Base-by-base conservation (phyloP, 2,113 vertebrate species). In the Rhea americana region DNA sequence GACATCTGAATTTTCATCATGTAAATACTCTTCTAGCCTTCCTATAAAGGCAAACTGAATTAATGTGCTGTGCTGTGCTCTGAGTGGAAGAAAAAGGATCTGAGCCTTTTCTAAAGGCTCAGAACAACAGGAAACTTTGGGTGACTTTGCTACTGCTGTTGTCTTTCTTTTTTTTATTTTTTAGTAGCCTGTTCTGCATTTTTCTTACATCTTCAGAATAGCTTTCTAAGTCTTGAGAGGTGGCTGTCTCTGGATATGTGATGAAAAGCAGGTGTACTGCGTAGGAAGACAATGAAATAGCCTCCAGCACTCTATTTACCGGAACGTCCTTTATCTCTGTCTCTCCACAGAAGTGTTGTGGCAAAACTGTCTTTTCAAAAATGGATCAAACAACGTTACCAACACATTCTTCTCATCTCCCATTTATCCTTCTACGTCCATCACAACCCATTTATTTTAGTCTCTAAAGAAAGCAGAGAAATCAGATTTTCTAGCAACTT, bases 1-100 rank as follows among this genome's bases (percentile, higher is more conserved):
- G 82, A 91, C 93, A 93, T 89, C 78, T 93, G 91, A 95, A 87
- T 97, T 95, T 96, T 93, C 55, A 65, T 93, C 82, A 84, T 85
- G 84, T 85, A 92, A 97, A 91, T 81, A 78, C 53, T 94, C 45
- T 95, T 93, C 75, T 76, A 95, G 95, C 86, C 55, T 58, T 58
- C 28, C 55, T 83, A 80, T 5, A 81, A 82, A 96, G 63, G 59
- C 53, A 96, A 96, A 94, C 77, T 93, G 90, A 96, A 97, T 96
- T 90, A 93, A 91, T 87, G 28, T 77, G 14, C 13, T 62, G 22
- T 80, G n/a, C 77, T 62, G 22, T 80, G n/a, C 77, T 71, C 79
- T 87, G 56, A 47, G 25, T 79, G 47, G 19, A 85, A 67, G 26
- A 96, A 47, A 86, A 58, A 35, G 74, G 3, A 50, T 53, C 30